Evolutionary conservation across 1,140 invertebrate genomes (phyloP).

Genomic region (Sminthurinus signatus): DNA sequence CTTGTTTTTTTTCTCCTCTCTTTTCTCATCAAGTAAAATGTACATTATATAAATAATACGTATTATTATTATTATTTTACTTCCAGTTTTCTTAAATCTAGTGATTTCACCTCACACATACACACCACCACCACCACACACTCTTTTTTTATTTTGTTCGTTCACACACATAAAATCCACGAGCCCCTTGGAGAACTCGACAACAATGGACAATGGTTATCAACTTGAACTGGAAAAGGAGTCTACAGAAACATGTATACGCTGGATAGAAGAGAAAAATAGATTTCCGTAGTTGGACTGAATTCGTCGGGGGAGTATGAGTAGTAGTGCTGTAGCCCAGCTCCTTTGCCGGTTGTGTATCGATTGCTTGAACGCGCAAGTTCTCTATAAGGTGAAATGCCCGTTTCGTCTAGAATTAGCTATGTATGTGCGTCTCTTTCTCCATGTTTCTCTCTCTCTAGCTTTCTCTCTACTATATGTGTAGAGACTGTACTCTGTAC

Average conservation of each 20-base stretch:
- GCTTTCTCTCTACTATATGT: not conserved
- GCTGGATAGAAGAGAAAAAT: conserved; percentile 2
- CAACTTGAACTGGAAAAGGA: not conserved
- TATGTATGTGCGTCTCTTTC: conserved; percentile 10
- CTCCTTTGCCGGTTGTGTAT: conserved; percentile 15
- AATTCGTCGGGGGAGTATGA: conserved; percentile 16
- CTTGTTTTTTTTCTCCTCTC: too few species aligned
- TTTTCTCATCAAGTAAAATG: too few species aligned
- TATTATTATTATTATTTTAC: too few species aligned
- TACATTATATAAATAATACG: too few species aligned
- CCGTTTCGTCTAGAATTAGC: conserved; percentile 14
- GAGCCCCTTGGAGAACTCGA: too few species aligned
- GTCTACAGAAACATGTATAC: not conserved
- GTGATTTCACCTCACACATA: too few species aligned
- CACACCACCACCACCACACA: too few species aligned
- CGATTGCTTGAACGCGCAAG: conserved; percentile 5
- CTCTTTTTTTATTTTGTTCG: too few species aligned
- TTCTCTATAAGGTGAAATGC: conserved; percentile 15
- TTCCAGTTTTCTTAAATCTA: too few species aligned
- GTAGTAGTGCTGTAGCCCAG: conserved; percentile 1
- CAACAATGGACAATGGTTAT: too few species aligned
- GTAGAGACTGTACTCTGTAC: too few species aligned
- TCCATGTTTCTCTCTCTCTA: not conserved
- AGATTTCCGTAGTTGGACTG: conserved; percentile 9
- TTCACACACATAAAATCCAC: too few species aligned